phyloP scores from a whole-genome alignment of 1,140 invertebrate genomes.

The Metopolophium dirhodum region DNA sequence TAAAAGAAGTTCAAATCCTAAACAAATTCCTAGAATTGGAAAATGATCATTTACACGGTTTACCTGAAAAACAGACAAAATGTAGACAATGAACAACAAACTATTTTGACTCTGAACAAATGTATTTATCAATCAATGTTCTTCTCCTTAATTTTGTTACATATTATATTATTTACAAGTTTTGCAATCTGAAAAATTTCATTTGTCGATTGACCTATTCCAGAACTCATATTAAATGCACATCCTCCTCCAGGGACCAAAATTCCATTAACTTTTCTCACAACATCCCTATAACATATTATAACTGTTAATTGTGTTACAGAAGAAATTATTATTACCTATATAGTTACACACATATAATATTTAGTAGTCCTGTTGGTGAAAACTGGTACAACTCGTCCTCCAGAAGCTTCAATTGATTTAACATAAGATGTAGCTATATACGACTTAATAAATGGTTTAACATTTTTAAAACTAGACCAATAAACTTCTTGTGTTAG shows the following conservation, averaged over 20 bases:
- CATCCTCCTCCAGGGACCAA: conserved; percentile 78
- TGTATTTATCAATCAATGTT: not conserved
- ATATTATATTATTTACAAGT: conserved; percentile 57
- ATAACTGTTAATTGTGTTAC: not conserved
- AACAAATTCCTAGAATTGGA: conserved; percentile 82
- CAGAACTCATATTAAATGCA: conserved; percentile 70
- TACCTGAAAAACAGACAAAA: conserved; percentile 61
- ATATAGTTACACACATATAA: conserved; percentile 59
- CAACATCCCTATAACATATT: conserved; percentile 55
- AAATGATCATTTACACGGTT: conserved; percentile 76
- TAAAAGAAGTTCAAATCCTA: conserved; percentile 85
- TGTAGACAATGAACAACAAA: not conserved
- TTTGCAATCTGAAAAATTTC: conserved; percentile 67
- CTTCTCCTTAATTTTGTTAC: not conserved
- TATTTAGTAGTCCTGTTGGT: conserved; percentile 58
- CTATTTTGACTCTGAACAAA: not conserved
- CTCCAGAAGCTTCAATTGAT: conserved; percentile 81
- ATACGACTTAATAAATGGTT: conserved; percentile 65
- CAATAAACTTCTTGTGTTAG: conserved; percentile 59
- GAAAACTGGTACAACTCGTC: conserved; percentile 79
- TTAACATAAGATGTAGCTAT: conserved; percentile 88
- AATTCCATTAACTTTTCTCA: conserved; percentile 67
- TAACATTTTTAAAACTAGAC: not conserved
- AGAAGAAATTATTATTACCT: not conserved
- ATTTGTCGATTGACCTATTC: conserved; percentile 77